Evolutionary conservation across 2,797 vertebrate species (phyloP).

Genomic region (Cheirogaleus major): DNA sequence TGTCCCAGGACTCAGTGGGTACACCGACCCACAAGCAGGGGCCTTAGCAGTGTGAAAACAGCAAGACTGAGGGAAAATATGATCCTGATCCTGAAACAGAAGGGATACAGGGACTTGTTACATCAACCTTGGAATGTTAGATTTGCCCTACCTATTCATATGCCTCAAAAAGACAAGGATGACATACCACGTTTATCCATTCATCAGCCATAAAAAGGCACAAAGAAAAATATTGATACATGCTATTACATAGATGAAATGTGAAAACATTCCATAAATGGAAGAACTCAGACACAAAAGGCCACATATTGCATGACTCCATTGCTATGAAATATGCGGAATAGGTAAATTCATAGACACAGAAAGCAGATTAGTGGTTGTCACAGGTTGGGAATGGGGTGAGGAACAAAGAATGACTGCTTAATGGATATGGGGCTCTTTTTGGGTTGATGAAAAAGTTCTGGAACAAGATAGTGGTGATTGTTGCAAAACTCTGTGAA

Average conservation of each 20-base stretch:
- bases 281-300: conserved; percentile 6
- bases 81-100: background rate
- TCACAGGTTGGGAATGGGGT: background rate
- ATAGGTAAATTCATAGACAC: background rate
- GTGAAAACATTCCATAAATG: background rate
- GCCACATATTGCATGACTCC: background rate
- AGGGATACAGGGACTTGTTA: background rate
- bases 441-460: background rate
- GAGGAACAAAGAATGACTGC: background rate
- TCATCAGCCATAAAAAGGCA: background rate
- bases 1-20: background rate
- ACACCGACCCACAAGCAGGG: background rate
- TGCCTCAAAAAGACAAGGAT: background rate
- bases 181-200: background rate
- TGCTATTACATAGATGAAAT: background rate
- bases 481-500: background rate
- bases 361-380: background rate
- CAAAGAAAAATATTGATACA: background rate
- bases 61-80: background rate
- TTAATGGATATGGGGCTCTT: background rate
- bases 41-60: background rate
- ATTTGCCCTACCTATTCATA: background rate
- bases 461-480: background rate
- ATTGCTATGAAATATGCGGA: background rate
- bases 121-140: background rate